Conservation (phyloP, 2,888 invertebrate species). For the Dynastes maya region DNA sequence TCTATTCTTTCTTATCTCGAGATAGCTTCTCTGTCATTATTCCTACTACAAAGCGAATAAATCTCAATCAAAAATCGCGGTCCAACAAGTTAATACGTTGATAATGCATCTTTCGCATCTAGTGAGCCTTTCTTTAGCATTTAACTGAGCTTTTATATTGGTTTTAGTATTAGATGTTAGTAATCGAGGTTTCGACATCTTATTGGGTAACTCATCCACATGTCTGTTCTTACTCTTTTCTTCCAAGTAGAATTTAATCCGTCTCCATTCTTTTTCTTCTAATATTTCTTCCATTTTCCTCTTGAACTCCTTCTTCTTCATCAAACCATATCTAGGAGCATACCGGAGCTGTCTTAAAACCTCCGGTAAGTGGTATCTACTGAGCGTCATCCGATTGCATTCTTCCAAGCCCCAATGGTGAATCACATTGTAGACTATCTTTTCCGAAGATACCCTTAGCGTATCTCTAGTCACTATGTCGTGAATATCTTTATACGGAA, state of each 20-base stretch:
- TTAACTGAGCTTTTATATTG: slow-evolving; percentile 54
- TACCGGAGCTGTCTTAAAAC: slow-evolving; percentile 69
- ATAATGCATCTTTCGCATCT: slow-evolving; percentile 65
- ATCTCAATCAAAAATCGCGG: slow-evolving; percentile 67
- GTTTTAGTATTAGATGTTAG: slow-evolving; percentile 57
- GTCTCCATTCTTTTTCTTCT: slow-evolving; percentile 71
- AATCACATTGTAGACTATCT: slow-evolving; percentile 76
- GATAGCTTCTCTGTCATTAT: neutral
- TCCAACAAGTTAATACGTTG: slow-evolving; percentile 68
- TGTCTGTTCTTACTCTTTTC: slow-evolving; percentile 63
- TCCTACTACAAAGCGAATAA: slow-evolving; percentile 9
- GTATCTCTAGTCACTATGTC: slow-evolving; percentile 80
- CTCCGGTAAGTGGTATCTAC: slow-evolving; percentile 70
- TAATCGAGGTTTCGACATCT: slow-evolving; percentile 62
- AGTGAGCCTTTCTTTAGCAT: slow-evolving; percentile 53
- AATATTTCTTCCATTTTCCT: slow-evolving; percentile 68
- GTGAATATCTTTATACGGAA: slow-evolving; percentile 78
- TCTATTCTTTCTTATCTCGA: neutral
- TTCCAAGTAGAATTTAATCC: slow-evolving; percentile 65
- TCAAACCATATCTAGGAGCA: slow-evolving; percentile 72
- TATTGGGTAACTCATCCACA: slow-evolving; percentile 63
- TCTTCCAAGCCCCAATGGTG: slow-evolving; percentile 76
- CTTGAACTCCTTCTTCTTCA: slow-evolving; percentile 78
- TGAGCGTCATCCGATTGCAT: slow-evolving; percentile 73
- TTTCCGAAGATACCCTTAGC: slow-evolving; percentile 77